These are phyloP conservation scores for Xestia xanthographa DNA, from an alignment of 2,888 invertebrate genomes.

Conservation along the genomic window DNA sequence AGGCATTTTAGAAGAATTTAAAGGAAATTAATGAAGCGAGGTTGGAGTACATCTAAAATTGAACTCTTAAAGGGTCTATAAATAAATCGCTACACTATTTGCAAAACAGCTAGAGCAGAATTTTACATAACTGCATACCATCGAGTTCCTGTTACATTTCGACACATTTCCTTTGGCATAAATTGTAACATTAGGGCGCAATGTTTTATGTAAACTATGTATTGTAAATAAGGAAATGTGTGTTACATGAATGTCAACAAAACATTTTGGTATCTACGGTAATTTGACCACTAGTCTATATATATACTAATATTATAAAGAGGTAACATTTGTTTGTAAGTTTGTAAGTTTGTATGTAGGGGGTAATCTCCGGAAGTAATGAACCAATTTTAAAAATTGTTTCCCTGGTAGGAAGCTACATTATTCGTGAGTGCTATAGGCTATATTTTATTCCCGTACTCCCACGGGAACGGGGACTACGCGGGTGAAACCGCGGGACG, in stretches of 20 bases:
- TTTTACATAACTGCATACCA: conserved; percentile 28
- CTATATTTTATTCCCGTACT: no score
- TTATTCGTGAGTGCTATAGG: no score
- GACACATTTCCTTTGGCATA: conserved; percentile 25
- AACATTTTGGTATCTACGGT: not conserved
- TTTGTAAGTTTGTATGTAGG: no score
- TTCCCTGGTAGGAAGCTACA: no score
- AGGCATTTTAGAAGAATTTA: not conserved
- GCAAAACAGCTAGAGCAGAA: conserved; percentile 6
- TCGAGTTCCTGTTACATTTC: not conserved
- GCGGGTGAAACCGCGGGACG: no score
- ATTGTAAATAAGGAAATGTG: conserved; percentile 30
- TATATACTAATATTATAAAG: no score
- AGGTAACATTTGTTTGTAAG: no score
- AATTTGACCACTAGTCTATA: not conserved
- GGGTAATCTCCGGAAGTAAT: no score
- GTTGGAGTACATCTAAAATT: not conserved
- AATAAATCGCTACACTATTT: not conserved
- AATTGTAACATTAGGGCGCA: conserved; percentile 18
- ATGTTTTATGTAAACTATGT: conserved; percentile 31
- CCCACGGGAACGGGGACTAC: no score
- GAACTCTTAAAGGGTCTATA: no score
- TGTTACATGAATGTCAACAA: conserved; percentile 26
- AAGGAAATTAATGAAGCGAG: no score
- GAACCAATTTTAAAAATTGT: no score